Conservation (phyloP, 2,797 vertebrate genomes). For the Knipowitschia caucasica region DNA sequence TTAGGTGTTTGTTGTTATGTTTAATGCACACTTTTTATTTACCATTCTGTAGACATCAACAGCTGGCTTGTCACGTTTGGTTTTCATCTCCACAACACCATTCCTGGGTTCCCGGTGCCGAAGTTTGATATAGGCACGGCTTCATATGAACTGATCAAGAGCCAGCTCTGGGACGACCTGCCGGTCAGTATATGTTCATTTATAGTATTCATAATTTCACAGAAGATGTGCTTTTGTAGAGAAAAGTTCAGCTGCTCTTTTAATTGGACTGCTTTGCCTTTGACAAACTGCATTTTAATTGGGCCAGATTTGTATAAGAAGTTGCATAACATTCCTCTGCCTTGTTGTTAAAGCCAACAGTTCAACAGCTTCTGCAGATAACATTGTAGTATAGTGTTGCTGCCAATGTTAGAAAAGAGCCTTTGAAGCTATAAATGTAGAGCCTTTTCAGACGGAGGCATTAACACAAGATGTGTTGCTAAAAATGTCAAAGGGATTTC, state of each 20-base stretch:
- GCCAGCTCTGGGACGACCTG: constrained; percentile 94
- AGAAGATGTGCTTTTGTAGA: constrained; percentile 6
- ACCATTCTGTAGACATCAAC: constrained; percentile 87
- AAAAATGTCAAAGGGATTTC: constrained; percentile 51
- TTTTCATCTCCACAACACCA: constrained; percentile 98
- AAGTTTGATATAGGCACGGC: constrained; percentile 91
- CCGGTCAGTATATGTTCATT: constrained; percentile 80
- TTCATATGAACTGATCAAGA: constrained; percentile 92
- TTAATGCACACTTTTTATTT: neutral
- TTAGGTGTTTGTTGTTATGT: neutral
- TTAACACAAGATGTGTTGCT: constrained; percentile 47
- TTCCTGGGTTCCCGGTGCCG: constrained; percentile 93
- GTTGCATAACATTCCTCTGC: constrained; percentile 21
- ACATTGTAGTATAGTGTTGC: constrained; percentile 28
- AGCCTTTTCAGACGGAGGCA: constrained; percentile 25
- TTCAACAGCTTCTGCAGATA: constrained; percentile 33
- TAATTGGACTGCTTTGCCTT: constrained; percentile 44
- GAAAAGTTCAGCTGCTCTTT: constrained; percentile 14
- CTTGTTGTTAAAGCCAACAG: constrained; percentile 22
- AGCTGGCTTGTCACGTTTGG: constrained; percentile 99
- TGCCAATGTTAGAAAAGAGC: constrained; percentile 26
- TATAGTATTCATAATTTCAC: neutral
- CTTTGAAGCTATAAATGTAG: constrained; percentile 43
- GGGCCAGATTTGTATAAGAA: constrained; percentile 53
- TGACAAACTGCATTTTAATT: constrained; percentile 56